These are phyloP conservation scores for Dasypus novemcinctus DNA, from an alignment of 2,113 vertebrate species.

Conservation along the genomic window DNA sequence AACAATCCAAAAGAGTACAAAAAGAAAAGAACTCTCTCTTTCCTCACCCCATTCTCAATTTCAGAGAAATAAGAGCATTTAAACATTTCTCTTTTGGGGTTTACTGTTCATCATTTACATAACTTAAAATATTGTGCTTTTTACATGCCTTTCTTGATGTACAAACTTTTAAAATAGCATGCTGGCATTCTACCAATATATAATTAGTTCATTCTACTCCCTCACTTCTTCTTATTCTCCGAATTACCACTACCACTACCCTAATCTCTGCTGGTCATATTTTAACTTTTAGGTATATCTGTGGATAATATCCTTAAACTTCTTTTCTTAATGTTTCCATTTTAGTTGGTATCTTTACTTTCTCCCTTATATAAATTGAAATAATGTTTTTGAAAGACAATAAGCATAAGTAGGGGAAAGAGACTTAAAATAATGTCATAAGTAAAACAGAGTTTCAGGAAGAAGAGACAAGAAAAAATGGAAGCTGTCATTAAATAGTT, in stretches of 20 bases:
- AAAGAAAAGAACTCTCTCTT: not conserved
- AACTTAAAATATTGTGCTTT: not conserved
- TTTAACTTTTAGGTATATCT: conserved; percentile 6
- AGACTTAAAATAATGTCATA: not conserved
- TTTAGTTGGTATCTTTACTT: not conserved
- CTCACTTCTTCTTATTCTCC: not conserved
- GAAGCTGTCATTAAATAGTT: not conserved
- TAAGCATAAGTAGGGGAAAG: not conserved
- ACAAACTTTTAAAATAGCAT: not conserved
- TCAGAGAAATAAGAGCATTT: not conserved
- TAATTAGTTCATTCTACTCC: not conserved
- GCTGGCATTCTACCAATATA: not conserved
- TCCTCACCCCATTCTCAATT: not conserved
- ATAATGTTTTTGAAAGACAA: not conserved
- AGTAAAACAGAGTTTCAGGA: not conserved
- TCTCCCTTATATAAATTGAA: not conserved
- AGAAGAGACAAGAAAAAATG: not conserved
- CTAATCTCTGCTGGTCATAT: not conserved
- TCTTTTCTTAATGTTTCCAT: not conserved
- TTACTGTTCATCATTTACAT: not conserved
- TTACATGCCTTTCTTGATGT: conserved; percentile 4
- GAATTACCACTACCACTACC: not conserved
- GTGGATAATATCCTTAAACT: not conserved
- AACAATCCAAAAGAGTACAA: not conserved
- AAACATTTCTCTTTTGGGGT: not conserved